Conservation (phyloP, 2,888 invertebrate genomes). For the Leptura quadrifasciata region DNA sequence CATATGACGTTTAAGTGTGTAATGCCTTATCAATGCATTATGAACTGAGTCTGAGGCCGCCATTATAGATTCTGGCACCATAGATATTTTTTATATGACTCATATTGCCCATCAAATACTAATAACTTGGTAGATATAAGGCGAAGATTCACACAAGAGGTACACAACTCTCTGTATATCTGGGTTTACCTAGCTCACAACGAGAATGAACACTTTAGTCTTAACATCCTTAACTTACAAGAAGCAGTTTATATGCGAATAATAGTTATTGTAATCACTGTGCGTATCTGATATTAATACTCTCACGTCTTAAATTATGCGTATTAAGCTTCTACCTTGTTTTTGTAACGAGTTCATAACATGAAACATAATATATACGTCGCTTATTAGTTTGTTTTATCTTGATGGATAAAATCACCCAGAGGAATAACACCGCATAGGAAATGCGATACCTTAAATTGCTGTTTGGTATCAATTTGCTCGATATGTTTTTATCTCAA, state of each 20-base stretch:
- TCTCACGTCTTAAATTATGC: not conserved
- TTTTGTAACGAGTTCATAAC: not conserved
- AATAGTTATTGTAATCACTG: not conserved
- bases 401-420: slow-evolving; percentile 7
- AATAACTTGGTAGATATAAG: no score
- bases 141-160: no score
- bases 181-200: no score
- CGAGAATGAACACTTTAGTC: no score
- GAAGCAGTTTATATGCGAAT: not conserved
- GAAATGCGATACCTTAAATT: not conserved
- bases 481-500: not conserved
- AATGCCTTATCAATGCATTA: no score
- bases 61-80: no score
- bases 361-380: not conserved
- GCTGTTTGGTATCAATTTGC: slow-evolving; percentile 1
- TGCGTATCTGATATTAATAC: not conserved
- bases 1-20: no score
- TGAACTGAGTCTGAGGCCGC: no score
- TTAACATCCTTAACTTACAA: no score
- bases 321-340: not conserved
- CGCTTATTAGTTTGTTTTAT: not conserved
- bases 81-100: no score
- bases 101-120: no score
- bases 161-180: no score
- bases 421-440: not conserved